These are phyloP conservation scores for Agrochola lota DNA, from an alignment of 2,888 invertebrate species.

Conservation along the genomic window DNA sequence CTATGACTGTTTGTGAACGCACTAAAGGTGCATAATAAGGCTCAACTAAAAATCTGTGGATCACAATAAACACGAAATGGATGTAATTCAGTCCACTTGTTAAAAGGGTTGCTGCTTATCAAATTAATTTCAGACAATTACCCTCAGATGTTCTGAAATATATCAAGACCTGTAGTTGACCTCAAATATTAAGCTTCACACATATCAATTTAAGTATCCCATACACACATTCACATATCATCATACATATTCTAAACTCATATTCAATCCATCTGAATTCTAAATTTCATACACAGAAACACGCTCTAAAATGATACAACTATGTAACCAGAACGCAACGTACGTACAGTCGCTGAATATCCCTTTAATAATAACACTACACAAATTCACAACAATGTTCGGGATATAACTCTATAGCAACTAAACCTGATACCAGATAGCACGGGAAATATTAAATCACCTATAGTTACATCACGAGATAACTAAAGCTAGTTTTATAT, in stretches of 20 bases:
- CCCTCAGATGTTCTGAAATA: neutral
- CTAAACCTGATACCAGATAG: slow-evolving; percentile 28
- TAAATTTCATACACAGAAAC: neutral
- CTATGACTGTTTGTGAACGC: neutral
- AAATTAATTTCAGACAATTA: neutral
- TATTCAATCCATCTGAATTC: neutral
- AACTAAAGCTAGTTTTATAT: slow-evolving; percentile 18
- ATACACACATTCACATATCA: neutral
- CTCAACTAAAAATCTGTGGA: neutral
- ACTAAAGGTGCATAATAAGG: neutral
- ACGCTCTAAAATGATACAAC: neutral
- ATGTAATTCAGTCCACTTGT: neutral
- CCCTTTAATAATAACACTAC: slow-evolving; percentile 34
- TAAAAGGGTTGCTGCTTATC: neutral
- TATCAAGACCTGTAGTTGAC: neutral
- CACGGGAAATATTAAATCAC: slow-evolving; percentile 34
- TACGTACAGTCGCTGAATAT: slow-evolving; percentile 18
- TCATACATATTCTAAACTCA: neutral
- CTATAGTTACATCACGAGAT: slow-evolving; percentile 16
- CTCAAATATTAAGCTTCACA: neutral
- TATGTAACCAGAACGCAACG: neutral
- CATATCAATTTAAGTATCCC: neutral
- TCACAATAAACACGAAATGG: neutral
- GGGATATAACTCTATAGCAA: slow-evolving; percentile 40
- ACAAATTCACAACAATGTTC: slow-evolving; percentile 49